phyloP scores from a whole-genome alignment of 2,888 invertebrate genomes.

The Trissolcus japonicus region DNA sequence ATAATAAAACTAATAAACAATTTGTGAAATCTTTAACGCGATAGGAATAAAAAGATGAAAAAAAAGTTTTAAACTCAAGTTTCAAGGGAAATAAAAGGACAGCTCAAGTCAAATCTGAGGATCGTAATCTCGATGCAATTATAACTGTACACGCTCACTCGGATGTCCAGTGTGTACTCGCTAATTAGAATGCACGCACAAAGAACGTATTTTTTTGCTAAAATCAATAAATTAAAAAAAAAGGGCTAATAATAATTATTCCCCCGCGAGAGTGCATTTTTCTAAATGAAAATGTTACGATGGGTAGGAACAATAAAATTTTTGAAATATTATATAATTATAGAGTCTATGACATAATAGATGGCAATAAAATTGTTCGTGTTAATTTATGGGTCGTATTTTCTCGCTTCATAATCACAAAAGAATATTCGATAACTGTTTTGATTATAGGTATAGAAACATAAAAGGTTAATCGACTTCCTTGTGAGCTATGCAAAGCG shows the following conservation, averaged over 20 bases:
- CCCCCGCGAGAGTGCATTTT: too few species aligned
- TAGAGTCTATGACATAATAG: constrained; percentile 16
- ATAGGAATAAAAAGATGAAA: background rate
- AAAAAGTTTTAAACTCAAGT: constrained; percentile 3
- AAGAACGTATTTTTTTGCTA: too few species aligned
- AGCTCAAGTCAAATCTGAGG: constrained; percentile 6
- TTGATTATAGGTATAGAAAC: constrained; percentile 38
- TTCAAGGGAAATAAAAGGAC: background rate
- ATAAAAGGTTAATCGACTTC: constrained; percentile 40
- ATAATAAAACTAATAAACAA: constrained; percentile 16
- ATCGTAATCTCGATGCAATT: constrained; percentile 9
- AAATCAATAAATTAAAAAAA: too few species aligned
- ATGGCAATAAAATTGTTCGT: constrained; percentile 16
- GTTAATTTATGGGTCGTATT: constrained; percentile 31
- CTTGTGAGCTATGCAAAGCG: constrained; percentile 14
- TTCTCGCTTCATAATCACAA: constrained; percentile 21
- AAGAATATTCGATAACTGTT: constrained; percentile 28
- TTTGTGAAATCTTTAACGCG: constrained; percentile 14
- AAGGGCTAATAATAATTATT: too few species aligned
- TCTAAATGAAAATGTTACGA: too few species aligned
- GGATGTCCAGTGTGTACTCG: background rate
- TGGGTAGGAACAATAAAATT: background rate
- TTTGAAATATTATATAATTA: constrained; percentile 11
- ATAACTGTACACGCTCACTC: constrained; percentile 8
- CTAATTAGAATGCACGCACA: background rate